These are phyloP conservation scores for Dunckerocampus dactyliophorus DNA, from an alignment of 2,113 vertebrate genomes.

Conservation along the genomic window DNA sequence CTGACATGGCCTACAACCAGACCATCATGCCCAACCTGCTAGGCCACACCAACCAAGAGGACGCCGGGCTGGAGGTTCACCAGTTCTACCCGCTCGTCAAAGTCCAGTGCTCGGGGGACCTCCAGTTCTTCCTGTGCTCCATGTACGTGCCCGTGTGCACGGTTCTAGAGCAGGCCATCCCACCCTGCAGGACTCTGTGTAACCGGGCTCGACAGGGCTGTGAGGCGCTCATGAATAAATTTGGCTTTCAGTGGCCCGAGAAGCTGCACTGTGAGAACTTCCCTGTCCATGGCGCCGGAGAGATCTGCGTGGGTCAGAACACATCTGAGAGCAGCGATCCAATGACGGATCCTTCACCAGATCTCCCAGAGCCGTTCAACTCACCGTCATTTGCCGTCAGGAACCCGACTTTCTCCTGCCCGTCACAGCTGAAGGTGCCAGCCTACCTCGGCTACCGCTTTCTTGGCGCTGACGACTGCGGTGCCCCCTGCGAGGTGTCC, in stretches of 20 bases:
- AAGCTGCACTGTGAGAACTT: slow-evolving; percentile 81
- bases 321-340: slow-evolving; percentile 71
- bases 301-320: slow-evolving; percentile 88
- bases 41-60: slow-evolving; percentile 84
- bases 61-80: slow-evolving; percentile 85
- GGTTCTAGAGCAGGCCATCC: slow-evolving; percentile 82
- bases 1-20: slow-evolving; percentile 84
- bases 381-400: slow-evolving; percentile 40
- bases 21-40: slow-evolving; percentile 88
- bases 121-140: slow-evolving; percentile 73
- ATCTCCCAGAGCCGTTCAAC: slow-evolving; percentile 63
- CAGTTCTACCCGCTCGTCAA: slow-evolving; percentile 68
- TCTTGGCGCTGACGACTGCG: slow-evolving; percentile 85
- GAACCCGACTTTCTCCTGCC: slow-evolving; percentile 79
- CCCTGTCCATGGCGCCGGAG: slow-evolving; percentile 78
- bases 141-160: slow-evolving; percentile 87
- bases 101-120: slow-evolving; percentile 38
- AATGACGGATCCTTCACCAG: slow-evolving; percentile 69
- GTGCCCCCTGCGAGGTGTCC: slow-evolving; percentile 84
- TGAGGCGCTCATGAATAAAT: slow-evolving; percentile 81
- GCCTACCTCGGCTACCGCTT: slow-evolving; percentile 86
- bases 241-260: slow-evolving; percentile 86
- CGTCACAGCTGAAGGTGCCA: slow-evolving; percentile 84
- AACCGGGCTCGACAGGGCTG: slow-evolving; percentile 73
- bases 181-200: slow-evolving; percentile 82